Base-by-base conservation (phyloP, 2,113 vertebrate species). In the Penelope pileata region DNA sequence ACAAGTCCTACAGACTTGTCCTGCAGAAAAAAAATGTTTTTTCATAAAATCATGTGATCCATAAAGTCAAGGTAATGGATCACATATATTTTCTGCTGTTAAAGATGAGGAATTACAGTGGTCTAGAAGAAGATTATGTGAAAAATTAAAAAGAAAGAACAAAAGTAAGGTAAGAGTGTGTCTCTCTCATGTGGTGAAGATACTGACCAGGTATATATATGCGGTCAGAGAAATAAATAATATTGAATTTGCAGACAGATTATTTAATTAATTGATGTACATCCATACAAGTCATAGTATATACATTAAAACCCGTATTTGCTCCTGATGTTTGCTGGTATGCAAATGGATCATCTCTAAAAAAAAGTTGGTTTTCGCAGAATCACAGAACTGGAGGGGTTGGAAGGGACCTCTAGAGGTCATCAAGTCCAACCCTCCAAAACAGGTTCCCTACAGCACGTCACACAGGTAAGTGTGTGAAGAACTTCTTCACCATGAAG, bases 321-420 rank as follows among this genome's bases (percentile, higher is more conserved):
- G 1, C 4, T 74, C 30, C 10, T 48, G 22, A 15, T 32, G 0
- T 53, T 13, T 66, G 1, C 15, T 53, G 7, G 2, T n/a, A 60
- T 17, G 3, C 3, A 62, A 68, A 50, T 67, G 26, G n/a, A 9
- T 50, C 4, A 29, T 38, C 24, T 38, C 24, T 50, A 59, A 78
- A 67, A 8, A 3, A 64, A 81, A 5, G 5, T 0, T 16, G 4
- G 1, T 51, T 83, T 73, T n/a, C n/a, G n/a, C n/a, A n/a, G n/a
- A n/a, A n/a, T n/a, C n/a, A n/a, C n/a, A n/a, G n/a, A n/a, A n/a
- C n/a, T n/a, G n/a, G n/a, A n/a, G n/a, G n/a, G n/a, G n/a, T n/a
- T n/a, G n/a, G n/a, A n/a, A n/a, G n/a, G n/a, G n/a, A n/a, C n/a
- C n/a, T n/a, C n/a, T n/a, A n/a, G n/a, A n/a, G n/a, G n/a, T n/a